Evolutionary conservation across 2,113 vertebrate genomes (phyloP).

Genomic region (Cricetomys ansorgei): DNA sequence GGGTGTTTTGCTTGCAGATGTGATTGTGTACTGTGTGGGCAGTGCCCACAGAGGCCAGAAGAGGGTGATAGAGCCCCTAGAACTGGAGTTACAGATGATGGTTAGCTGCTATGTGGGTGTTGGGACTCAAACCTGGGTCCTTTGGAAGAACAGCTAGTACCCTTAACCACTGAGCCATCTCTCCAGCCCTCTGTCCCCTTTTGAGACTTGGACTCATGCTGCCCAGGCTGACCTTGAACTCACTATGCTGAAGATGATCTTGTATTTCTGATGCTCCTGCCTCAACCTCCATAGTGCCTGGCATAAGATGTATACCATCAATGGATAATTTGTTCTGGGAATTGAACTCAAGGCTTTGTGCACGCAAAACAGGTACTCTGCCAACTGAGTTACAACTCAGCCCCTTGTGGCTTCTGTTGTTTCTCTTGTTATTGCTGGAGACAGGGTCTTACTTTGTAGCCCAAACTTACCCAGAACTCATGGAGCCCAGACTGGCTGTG

Average conservation of each 20-base stretch:
- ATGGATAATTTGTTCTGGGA: not conserved
- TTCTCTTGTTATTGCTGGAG: not conserved
- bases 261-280: not conserved
- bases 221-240: not conserved
- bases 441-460: not conserved
- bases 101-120: not conserved
- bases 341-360: not conserved
- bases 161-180: not conserved
- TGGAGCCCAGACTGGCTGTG: not conserved
- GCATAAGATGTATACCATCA: not conserved
- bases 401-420: not conserved
- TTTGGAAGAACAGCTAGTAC: not conserved
- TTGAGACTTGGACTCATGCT: not conserved
- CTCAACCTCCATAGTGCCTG: not conserved
- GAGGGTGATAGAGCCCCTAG: not conserved
- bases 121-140: not conserved
- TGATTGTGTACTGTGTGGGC: not conserved
- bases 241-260: not conserved
- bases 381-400: not conserved
- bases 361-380: not conserved
- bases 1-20: not conserved
- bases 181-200: not conserved
- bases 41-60: not conserved
- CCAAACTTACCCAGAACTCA: not conserved
- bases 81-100: not conserved